Conservation (phyloP, 2,113 vertebrate species). For the Rhineura floridana region DNA sequence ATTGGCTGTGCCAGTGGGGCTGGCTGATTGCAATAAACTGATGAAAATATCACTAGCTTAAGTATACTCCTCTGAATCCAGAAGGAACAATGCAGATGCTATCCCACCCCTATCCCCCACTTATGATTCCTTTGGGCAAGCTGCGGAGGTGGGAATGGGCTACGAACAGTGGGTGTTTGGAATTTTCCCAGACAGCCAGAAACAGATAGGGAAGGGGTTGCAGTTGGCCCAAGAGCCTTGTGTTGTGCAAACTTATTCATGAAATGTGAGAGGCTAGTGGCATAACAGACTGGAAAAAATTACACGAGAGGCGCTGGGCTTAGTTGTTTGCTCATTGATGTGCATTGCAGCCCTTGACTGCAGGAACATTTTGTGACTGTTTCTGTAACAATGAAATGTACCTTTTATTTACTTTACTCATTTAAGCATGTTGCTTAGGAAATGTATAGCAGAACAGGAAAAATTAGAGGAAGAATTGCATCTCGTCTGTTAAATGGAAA, state of each 20-base stretch:
- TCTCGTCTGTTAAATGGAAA: conserved; percentile 69
- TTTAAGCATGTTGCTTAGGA: conserved; percentile 30
- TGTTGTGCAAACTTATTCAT: neutral
- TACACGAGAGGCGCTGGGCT: neutral
- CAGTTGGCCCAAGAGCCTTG: neutral
- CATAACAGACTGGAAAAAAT: neutral
- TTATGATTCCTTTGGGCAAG: neutral
- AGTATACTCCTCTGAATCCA: neutral
- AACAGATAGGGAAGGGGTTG: no score
- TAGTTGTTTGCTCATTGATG: conserved; percentile 1
- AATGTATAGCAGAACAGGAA: conserved; percentile 33
- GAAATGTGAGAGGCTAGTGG: neutral
- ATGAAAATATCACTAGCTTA: neutral
- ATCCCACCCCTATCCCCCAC: neutral
- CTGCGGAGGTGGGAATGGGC: neutral
- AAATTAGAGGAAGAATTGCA: conserved; percentile 48
- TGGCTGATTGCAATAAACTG: neutral
- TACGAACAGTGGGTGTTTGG: neutral
- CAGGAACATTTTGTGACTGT: neutral
- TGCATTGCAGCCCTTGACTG: neutral
- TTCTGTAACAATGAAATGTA: conserved; percentile 13
- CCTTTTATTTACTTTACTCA: neutral
- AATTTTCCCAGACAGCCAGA: no score
- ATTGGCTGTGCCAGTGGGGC: no score
- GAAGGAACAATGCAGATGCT: neutral